Conservation (phyloP, 92 coral and sea anemone species). For the Epizoanthus rinbou region DNA sequence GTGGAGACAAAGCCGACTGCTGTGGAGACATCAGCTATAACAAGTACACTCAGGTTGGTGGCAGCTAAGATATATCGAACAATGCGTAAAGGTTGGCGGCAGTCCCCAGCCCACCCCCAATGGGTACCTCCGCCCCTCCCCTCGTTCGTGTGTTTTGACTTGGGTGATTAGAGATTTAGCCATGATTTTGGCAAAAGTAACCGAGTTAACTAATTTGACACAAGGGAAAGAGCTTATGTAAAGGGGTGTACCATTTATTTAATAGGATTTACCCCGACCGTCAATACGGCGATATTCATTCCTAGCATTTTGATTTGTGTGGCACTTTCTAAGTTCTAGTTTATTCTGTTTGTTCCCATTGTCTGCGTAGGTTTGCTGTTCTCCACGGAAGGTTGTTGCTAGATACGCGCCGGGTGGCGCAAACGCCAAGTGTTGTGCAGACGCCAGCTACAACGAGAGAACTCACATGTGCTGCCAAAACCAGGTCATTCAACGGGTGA, state of each 20-base stretch:
- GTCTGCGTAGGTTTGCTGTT: constrained; percentile 43
- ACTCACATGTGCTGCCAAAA: constrained; percentile 46
- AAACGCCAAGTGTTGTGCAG: constrained; percentile 51
- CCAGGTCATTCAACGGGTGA: constrained; percentile 17
- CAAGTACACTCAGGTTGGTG: constrained; percentile 45
- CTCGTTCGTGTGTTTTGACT: no score
- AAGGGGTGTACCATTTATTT: no score
- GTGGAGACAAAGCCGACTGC: constrained; percentile 40
- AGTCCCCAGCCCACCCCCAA: no score
- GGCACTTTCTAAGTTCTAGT: no score
- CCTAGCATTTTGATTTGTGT: no score
- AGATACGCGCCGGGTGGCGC: constrained; percentile 21
- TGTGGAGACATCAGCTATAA: constrained; percentile 40
- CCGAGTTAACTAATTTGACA: neutral
- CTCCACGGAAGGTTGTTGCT: constrained; percentile 10
- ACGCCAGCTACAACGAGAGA: constrained; percentile 31
- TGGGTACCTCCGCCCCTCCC: no score
- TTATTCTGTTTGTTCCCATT: no score
- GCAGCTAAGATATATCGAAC: neutral
- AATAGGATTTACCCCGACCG: no score
- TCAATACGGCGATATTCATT: no score
- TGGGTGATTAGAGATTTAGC: neutral
- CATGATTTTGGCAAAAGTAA: neutral
- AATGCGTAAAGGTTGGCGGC: no score
- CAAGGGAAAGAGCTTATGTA: no score